phyloP scores from a whole-genome alignment of 1,140 invertebrate genomes.

The Philopotamus ludificatus region DNA sequence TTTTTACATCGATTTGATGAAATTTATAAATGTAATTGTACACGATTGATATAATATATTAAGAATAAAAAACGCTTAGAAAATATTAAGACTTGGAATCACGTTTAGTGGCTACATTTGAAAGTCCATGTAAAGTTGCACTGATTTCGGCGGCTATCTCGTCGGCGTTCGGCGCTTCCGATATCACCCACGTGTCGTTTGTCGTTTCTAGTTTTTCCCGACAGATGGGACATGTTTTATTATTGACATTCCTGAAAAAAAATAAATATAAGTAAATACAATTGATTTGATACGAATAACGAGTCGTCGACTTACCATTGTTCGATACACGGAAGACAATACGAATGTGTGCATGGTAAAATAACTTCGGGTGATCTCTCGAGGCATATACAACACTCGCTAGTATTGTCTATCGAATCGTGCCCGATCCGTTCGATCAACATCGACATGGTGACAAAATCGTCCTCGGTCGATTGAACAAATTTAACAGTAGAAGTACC shows the following conservation, averaged over 20 bases:
- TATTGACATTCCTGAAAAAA: conserved; percentile 61
- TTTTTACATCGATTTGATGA: too few species aligned
- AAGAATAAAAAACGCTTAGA: not conserved
- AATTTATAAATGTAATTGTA: too few species aligned
- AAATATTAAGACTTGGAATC: conserved; percentile 11
- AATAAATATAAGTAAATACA: conserved; percentile 17
- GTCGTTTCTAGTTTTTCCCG: conserved; percentile 60
- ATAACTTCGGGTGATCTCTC: conserved; percentile 66
- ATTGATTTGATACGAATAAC: conserved; percentile 1
- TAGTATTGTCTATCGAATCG: conserved; percentile 43
- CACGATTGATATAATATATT: not conserved
- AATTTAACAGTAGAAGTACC: conserved; percentile 25
- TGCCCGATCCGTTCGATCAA: conserved; percentile 46
- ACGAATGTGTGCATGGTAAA: conserved; percentile 67
- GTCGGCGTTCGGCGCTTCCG: conserved; percentile 61
- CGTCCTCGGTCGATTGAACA: conserved; percentile 12
- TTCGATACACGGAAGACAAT: conserved; percentile 68
- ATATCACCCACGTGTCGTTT: conserved; percentile 67
- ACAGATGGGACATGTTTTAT: conserved; percentile 70
- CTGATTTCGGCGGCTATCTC: conserved; percentile 63
- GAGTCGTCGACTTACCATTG: conserved; percentile 59
- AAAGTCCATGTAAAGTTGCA: conserved; percentile 32
- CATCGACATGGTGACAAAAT: conserved; percentile 45
- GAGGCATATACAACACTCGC: conserved; percentile 71
- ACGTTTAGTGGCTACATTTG: conserved; percentile 34